These are phyloP conservation scores for Siderastrea radians DNA, from an alignment of 92 coral and sea anemone species.

Conservation along the genomic window DNA sequence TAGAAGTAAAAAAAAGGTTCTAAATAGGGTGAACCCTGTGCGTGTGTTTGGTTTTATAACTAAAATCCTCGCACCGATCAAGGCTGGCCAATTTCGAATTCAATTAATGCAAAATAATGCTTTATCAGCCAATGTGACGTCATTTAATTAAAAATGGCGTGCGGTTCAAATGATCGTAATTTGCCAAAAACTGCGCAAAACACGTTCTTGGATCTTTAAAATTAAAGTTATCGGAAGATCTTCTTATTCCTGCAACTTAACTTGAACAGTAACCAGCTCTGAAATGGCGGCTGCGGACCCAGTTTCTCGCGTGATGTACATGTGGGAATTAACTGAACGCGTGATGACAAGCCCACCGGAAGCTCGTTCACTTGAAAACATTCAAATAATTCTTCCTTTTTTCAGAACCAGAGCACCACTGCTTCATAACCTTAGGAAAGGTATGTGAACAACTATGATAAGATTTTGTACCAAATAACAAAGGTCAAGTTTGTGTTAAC, in stretches of 20 bases:
- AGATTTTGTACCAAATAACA: neutral
- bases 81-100: neutral
- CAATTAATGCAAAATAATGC: too few species aligned
- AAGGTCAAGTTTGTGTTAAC: neutral
- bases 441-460: slow-evolving; percentile 6
- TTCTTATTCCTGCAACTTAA: too few species aligned
- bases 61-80: too few species aligned
- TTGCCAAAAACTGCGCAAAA: too few species aligned
- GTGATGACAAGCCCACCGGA: slow-evolving; percentile 50
- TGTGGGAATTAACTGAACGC: slow-evolving; percentile 63
- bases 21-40: too few species aligned
- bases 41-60: too few species aligned
- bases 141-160: neutral
- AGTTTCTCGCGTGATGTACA: neutral
- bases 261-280: too few species aligned
- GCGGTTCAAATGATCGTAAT: too few species aligned
- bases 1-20: too few species aligned
- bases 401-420: slow-evolving; percentile 71
- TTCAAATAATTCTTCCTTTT: slow-evolving; percentile 68
- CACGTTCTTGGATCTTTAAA: too few species aligned
- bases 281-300: slow-evolving; percentile 14
- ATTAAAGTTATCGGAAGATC: too few species aligned
- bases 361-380: slow-evolving; percentile 43
- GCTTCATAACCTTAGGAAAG: slow-evolving; percentile 72
- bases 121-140: neutral